phyloP scores from a whole-genome alignment of 1,140 invertebrate genomes.

The Aricia agestis region DNA sequence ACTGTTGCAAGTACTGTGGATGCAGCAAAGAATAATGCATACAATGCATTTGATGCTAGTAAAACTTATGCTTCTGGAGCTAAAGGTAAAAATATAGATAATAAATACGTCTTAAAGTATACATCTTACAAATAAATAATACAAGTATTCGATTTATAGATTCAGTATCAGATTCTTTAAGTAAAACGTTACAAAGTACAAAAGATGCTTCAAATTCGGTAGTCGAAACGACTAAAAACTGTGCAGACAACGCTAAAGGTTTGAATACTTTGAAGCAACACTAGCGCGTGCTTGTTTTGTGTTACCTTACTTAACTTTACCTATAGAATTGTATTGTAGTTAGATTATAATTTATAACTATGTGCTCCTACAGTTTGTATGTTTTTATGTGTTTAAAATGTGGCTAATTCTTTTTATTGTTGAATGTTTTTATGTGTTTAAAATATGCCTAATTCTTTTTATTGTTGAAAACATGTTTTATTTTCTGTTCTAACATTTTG shows the following conservation, averaged over 20 bases:
- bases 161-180: conserved; percentile 32
- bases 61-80: conserved; percentile 36
- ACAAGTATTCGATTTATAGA: conserved; percentile 36
- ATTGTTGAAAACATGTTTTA: not conserved
- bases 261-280: conserved; percentile 13
- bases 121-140: not conserved
- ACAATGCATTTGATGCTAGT: conserved; percentile 37
- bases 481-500: conserved; percentile 32
- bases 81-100: conserved; percentile 33
- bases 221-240: conserved; percentile 41
- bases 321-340: not conserved
- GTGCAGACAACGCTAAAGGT: conserved; percentile 53
- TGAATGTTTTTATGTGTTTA: too few relatives aligned
- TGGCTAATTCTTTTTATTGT: too few relatives aligned
- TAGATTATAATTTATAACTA: too few relatives aligned
- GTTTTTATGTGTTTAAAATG: too few relatives aligned
- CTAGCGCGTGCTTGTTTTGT: conserved; percentile 16
- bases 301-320: conserved; percentile 11
- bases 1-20: conserved; percentile 36
- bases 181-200: conserved; percentile 41
- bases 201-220: conserved; percentile 45
- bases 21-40: conserved; percentile 36
- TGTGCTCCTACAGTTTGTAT: too few relatives aligned
- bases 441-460: too few relatives aligned
- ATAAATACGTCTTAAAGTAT: not conserved